Evolutionary conservation across 2,113 vertebrate species (phyloP).

Genomic region (Spheniscus mendiculus): DNA sequence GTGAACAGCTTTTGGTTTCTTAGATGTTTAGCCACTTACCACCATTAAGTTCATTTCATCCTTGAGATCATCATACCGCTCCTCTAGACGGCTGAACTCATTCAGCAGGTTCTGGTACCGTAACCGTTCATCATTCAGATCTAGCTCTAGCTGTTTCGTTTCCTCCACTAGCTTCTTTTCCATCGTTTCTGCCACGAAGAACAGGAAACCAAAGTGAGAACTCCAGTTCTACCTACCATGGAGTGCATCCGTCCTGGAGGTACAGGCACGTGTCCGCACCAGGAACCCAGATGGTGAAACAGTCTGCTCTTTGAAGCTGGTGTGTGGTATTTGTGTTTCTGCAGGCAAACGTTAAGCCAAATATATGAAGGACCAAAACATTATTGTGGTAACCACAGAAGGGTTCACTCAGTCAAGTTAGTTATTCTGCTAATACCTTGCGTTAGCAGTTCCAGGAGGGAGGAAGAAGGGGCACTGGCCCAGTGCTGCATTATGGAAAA

Average conservation of each 20-base stretch:
- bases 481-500: neutral
- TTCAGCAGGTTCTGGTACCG: conserved; percentile 97
- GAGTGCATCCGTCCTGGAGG: neutral
- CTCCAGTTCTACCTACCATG: neutral
- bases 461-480: neutral
- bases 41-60: conserved; percentile 85
- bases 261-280: neutral
- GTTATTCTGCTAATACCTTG: neutral
- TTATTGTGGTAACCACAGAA: neutral
- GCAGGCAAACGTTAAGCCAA: neutral
- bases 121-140: conserved; percentile 93
- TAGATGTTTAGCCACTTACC: conserved; percentile 68
- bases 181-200: conserved; percentile 85
- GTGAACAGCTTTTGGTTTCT: neutral
- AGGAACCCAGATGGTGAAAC: neutral
- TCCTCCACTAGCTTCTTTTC: conserved; percentile 86
- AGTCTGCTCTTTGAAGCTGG: neutral
- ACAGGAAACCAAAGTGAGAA: neutral
- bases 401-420: neutral
- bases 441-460: neutral
- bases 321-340: neutral
- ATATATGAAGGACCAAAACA: neutral
- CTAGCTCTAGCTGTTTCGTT: conserved; percentile 91
- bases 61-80: conserved; percentile 94
- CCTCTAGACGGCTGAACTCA: conserved; percentile 94